Evolutionary conservation across 2,113 vertebrate genomes (phyloP).

Genomic region (Brienomyrus brachyistius): DNA sequence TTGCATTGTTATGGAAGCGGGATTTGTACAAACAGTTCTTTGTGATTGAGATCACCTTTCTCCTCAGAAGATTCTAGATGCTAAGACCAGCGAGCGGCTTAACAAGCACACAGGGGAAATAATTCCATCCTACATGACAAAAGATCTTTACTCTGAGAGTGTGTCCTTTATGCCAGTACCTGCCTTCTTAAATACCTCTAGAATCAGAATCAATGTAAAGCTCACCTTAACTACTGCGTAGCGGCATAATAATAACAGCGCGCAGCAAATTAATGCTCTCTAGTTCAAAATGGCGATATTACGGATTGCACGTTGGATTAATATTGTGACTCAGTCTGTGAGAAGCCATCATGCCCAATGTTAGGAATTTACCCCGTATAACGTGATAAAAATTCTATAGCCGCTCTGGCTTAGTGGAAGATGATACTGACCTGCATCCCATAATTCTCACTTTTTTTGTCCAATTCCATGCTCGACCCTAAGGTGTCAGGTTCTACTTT

Average conservation of each 20-base stretch:
- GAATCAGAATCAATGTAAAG: not conserved
- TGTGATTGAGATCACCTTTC: not conserved
- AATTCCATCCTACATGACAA: not conserved
- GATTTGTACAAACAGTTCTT: not conserved
- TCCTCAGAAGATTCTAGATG: not conserved
- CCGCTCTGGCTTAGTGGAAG: not conserved
- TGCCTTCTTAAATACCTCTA: not conserved
- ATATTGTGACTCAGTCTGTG: not conserved
- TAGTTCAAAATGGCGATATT: not conserved
- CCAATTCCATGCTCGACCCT: not conserved
- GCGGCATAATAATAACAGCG: not conserved
- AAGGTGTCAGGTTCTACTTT: not conserved
- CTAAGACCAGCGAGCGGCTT: not conserved
- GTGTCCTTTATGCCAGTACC: not conserved
- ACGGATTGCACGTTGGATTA: not conserved
- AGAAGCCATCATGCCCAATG: not conserved
- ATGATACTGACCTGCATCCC: not conserved
- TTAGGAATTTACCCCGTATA: not conserved
- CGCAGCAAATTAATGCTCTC: not conserved
- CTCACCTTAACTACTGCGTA: not conserved
- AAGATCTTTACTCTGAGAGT: not conserved
- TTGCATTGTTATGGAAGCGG: not conserved
- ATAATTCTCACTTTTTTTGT: not conserved
- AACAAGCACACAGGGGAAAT: not conserved
- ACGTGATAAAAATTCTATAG: not conserved